These are phyloP conservation scores for Boulengeromyrus knoepffleri DNA, from an alignment of 2,113 vertebrate species.

Conservation along the genomic window DNA sequence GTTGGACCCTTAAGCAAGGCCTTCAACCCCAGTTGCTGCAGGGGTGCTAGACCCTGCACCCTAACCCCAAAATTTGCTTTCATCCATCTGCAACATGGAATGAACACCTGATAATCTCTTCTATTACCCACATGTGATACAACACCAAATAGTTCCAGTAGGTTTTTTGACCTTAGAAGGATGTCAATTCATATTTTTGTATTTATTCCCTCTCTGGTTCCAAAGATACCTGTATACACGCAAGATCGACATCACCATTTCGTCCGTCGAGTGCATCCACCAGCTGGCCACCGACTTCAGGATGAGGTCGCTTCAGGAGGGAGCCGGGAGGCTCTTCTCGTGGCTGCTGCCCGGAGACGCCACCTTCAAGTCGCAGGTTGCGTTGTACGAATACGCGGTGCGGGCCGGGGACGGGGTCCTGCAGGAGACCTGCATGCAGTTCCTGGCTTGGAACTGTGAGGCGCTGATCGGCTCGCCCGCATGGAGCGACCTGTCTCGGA, in stretches of 20 bases:
- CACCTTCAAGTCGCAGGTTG: constrained; percentile 27
- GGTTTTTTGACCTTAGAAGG: neutral
- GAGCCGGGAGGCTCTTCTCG: constrained; percentile 37
- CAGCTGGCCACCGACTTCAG: constrained; percentile 44
- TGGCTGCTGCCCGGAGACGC: constrained; percentile 41
- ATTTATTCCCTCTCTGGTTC: neutral
- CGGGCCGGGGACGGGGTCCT: constrained; percentile 28
- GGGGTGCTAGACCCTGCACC: neutral
- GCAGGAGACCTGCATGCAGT: constrained; percentile 41
- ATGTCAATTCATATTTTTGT: neutral
- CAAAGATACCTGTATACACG: constrained; percentile 57
- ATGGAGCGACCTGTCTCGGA: constrained; percentile 31
- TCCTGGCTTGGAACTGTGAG: constrained; percentile 50
- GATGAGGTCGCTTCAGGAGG: constrained; percentile 36
- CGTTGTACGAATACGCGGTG: constrained; percentile 40
- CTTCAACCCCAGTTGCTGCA: neutral
- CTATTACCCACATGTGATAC: neutral
- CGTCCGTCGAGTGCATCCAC: constrained; percentile 47
- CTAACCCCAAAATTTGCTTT: neutral
- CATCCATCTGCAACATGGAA: neutral
- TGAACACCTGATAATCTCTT: neutral
- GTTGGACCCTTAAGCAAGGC: neutral
- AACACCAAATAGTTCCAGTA: neutral
- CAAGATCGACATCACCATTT: constrained; percentile 31
- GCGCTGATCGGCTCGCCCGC: constrained; percentile 19